phyloP scores from a whole-genome alignment of 2,888 invertebrate genomes.

The Sinelater perroti region DNA sequence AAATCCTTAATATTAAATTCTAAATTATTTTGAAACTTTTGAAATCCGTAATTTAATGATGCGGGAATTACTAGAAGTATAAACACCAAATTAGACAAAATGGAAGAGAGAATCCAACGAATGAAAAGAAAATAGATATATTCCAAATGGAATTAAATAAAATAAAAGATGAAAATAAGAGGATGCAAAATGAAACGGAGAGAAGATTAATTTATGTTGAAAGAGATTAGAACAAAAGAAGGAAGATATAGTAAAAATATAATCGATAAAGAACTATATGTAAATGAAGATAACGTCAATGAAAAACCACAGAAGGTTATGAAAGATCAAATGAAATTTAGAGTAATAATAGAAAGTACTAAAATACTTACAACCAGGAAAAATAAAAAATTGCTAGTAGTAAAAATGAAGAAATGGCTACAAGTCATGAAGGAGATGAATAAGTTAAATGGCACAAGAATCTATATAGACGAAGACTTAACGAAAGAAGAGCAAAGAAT shows the following conservation, averaged over 20 bases:
- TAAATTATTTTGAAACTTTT: no score
- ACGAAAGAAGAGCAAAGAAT: conserved; percentile 20
- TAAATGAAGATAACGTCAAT: conserved; percentile 7
- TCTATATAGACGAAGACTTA: conserved; percentile 13
- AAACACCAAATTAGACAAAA: no score
- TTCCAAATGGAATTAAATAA: no score
- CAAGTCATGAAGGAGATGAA: conserved; percentile 7
- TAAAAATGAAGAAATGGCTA: conserved; percentile 7
- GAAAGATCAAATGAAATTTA: background rate
- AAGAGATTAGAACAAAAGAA: conserved; percentile 3
- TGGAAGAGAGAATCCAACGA: no score
- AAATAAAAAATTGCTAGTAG: conserved; percentile 1
- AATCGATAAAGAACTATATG: background rate
- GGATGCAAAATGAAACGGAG: background rate
- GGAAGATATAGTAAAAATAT: background rate
- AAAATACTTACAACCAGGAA: conserved; percentile 10
- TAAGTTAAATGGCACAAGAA: conserved; percentile 1
- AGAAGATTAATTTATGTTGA: conserved; percentile 1
- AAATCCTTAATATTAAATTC: no score
- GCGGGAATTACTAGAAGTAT: no score
- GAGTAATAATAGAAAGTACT: conserved; percentile 10
- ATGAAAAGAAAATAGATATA: no score
- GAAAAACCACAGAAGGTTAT: conserved; percentile 3
- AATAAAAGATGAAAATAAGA: background rate
- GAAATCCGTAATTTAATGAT: no score